A percentile compares a stretch with the other conserved stretches of the same genome.
phyloP scores from a whole-genome alignment of 2,888 invertebrate genomes.

The Petrophora chlorosata region DNA sequence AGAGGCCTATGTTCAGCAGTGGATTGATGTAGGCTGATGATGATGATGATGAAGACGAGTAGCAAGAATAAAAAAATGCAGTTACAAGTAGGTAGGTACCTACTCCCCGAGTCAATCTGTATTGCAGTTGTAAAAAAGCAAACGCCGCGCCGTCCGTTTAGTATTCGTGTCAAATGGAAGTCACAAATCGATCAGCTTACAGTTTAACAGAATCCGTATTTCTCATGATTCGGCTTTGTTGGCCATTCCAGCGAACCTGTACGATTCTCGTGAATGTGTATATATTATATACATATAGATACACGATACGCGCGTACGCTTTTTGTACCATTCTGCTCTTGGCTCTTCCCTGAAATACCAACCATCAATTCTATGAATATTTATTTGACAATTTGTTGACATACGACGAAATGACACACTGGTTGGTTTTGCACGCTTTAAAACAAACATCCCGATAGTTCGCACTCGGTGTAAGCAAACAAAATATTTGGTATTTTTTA shows the following conservation, averaged over 20 bases:
- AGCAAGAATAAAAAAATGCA: no score
- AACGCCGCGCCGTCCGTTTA: neutral
- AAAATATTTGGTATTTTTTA: slow-evolving; percentile 15
- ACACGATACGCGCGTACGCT: slow-evolving; percentile 36
- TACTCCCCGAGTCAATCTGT: no score
- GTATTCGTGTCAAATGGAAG: slow-evolving; percentile 32
- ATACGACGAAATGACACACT: slow-evolving; percentile 25
- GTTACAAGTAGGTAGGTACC: no score
- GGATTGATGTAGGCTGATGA: no score
- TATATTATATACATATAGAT: no score
- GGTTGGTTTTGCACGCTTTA: slow-evolving; percentile 24
- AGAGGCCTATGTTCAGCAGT: no score
- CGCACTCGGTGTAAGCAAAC: slow-evolving; percentile 24
- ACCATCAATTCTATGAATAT: slow-evolving; percentile 26
- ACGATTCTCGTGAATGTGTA: slow-evolving; percentile 42
- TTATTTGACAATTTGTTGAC: slow-evolving; percentile 21
- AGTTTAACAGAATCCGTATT: slow-evolving; percentile 55
- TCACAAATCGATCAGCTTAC: slow-evolving; percentile 52
- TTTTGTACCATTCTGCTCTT: slow-evolving; percentile 39
- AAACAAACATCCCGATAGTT: slow-evolving; percentile 26
- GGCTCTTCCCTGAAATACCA: slow-evolving; percentile 32
- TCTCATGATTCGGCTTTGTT: slow-evolving; percentile 51
- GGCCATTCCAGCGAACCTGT: slow-evolving; percentile 43
- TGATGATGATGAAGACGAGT: no score
- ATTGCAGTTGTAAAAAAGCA: slow-evolving; percentile 3